Base-by-base conservation (phyloP, 2,888 invertebrate genomes). In the Apamea crenata region DNA sequence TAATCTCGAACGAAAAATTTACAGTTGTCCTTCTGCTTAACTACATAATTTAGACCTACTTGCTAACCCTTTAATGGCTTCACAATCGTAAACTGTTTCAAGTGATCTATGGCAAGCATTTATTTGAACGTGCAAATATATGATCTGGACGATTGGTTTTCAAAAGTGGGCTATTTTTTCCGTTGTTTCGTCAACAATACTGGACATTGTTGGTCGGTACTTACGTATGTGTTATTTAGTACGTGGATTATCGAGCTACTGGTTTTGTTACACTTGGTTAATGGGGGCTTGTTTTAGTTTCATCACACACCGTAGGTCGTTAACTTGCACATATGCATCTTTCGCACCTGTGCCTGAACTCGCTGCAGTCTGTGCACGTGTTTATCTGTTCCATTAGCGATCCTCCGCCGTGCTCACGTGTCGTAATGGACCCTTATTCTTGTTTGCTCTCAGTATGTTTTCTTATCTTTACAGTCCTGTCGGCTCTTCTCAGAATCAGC, bases 321-420 rank as follows among this genome's bases (percentile, higher is more conserved):
- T 80, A 82, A 84, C 77, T 86, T 85, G 77, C 83, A 83, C 80
- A 77, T 25, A 65, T 82, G 80, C 73, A 63, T 68, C 74, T 66
- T 84, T 87, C 68, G 56, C 90, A 88, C 89, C 90, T 90, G 89
- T 84, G 77, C 69, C 69, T 63, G 40, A 63, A 53, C 80, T 65
- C 69, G 73, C 74, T 82, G 79, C 75, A 83, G 72, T 85, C 78
- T 81, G 21, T 68, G 73, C 84, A 78, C 78, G 78, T 89, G 86
- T 90, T 87, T 89, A 84, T 84, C 83, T 82, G 74, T 88, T 85
- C 84, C 82, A 89, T 91, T 91, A 92, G 82, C 86, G 80, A 77
- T 82, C 78, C 70, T 82, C 44, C 77, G 77, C 74, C 84, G 68
- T 81, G 74, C 80, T 80, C 74, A 79, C 74, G 72, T 87, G 78